A percentile compares a stretch with the other conserved stretches of the same genome.
phyloP scores from a whole-genome alignment of 35 echinoderm and acorn worm genomes.

The Lytechinus variegatus region DNA sequence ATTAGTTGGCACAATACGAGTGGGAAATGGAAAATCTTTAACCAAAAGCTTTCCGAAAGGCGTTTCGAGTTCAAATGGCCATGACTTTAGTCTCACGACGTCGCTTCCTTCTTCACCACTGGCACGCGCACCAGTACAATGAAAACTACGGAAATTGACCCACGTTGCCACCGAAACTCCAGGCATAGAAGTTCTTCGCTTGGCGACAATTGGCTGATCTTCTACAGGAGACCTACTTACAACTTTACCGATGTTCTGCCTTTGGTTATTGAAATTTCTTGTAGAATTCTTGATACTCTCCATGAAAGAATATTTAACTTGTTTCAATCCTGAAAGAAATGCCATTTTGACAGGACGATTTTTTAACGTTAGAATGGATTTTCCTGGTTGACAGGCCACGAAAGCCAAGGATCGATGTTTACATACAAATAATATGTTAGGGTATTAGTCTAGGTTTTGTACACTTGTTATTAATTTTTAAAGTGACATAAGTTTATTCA shows the following conservation, averaged over 20 bases:
- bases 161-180: background rate
- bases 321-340: background rate
- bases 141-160: background rate
- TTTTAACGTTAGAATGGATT: too few relatives aligned
- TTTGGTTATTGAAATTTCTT: background rate
- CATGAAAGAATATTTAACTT: background rate
- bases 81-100: slow-evolving; percentile 25
- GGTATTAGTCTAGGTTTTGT: too few relatives aligned
- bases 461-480: too few relatives aligned
- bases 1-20: slow-evolving; percentile 32
- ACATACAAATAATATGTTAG: too few relatives aligned
- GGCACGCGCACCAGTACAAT: background rate
- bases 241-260: background rate
- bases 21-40: background rate
- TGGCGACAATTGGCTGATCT: background rate
- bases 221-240: background rate
- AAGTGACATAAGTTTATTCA: too few relatives aligned
- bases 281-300: background rate
- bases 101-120: background rate
- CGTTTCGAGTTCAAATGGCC: slow-evolving; percentile 20
- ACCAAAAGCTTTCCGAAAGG: slow-evolving; percentile 40
- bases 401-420: too few relatives aligned
- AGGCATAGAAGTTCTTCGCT: background rate
- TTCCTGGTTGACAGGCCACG: too few relatives aligned
- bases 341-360: background rate